Evolutionary conservation across 2,113 vertebrate species (phyloP).

Genomic region (Camelus bactrianus): DNA sequence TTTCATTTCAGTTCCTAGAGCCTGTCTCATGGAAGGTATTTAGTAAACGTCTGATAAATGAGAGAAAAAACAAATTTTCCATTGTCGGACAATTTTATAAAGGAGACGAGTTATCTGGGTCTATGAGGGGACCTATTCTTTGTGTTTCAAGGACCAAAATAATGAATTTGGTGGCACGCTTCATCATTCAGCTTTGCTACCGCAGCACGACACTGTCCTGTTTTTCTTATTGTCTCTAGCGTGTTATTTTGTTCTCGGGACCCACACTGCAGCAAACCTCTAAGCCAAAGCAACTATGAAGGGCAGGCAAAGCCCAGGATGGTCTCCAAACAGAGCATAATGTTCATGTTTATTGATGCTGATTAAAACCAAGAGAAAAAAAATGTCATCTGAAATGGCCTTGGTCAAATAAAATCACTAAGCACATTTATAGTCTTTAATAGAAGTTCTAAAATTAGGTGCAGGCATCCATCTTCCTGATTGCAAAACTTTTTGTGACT

Average conservation of each 20-base stretch:
- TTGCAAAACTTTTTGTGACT: conserved; percentile 66
- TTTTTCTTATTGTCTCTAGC: not conserved
- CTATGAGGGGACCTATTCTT: not conserved
- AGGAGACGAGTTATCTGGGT: not conserved
- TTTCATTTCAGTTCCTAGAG: not conserved
- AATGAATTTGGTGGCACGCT: not conserved
- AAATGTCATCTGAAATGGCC: conserved; percentile 8
- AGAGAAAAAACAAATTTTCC: not conserved
- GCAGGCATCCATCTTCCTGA: conserved; percentile 63
- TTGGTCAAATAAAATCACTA: conserved; percentile 64
- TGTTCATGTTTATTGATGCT: not conserved
- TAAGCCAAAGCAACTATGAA: not conserved
- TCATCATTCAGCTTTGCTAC: not conserved
- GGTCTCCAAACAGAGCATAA: conserved; percentile 3
- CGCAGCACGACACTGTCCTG: not conserved
- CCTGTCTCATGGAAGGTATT: not conserved
- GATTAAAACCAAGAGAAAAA: not conserved
- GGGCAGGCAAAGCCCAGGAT: not conserved
- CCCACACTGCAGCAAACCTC: not conserved
- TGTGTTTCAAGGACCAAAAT: not conserved
- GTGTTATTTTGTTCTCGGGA: not conserved
- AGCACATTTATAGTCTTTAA: conserved; percentile 66
- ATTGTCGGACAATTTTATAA: not conserved
- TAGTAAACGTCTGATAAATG: not conserved
- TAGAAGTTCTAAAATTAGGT: conserved; percentile 71